These are phyloP conservation scores for Drosophila anceps DNA, from an alignment of 2,888 invertebrate genomes.

Conservation along the genomic window DNA sequence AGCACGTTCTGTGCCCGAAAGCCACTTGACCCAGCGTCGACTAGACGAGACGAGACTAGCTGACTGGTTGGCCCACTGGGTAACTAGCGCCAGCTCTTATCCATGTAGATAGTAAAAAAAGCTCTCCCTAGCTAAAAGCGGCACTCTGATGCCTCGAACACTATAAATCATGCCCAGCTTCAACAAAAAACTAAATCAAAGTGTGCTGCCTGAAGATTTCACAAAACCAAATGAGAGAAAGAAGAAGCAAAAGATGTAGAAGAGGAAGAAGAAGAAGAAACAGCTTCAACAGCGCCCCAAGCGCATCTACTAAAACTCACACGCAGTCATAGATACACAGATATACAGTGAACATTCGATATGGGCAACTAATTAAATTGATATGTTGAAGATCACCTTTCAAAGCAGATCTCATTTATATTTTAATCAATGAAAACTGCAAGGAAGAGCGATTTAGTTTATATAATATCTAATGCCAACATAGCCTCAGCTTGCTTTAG, in stretches of 20 bases:
- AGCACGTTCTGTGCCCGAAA: constrained; percentile 70
- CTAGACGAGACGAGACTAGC: neutral
- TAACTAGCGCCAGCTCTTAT: constrained; percentile 48
- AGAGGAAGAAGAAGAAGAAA: constrained; percentile 36
- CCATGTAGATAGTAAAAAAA: constrained; percentile 22
- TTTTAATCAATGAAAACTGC: neutral
- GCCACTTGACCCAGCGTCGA: constrained; percentile 55
- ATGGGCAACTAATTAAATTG: neutral
- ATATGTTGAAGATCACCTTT: neutral
- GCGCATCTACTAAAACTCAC: constrained; percentile 58
- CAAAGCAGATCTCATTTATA: neutral
- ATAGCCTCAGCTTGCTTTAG: neutral
- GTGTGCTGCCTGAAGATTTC: constrained; percentile 69
- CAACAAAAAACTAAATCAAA: constrained; percentile 65
- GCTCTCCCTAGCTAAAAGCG: constrained; percentile 35
- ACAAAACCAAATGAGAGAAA: constrained; percentile 48
- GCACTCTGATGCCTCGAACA: constrained; percentile 27
- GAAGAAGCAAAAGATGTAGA: constrained; percentile 32
- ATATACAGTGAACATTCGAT: constrained; percentile 32
- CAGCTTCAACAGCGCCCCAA: constrained; percentile 41
- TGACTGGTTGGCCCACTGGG: neutral
- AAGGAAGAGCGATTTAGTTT: neutral
- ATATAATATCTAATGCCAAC: neutral
- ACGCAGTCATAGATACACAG: constrained; percentile 50
- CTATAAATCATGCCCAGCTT: constrained; percentile 70